Evolutionary conservation across 2,888 invertebrate genomes (phyloP).

Genomic region (Lasius platythorax): DNA sequence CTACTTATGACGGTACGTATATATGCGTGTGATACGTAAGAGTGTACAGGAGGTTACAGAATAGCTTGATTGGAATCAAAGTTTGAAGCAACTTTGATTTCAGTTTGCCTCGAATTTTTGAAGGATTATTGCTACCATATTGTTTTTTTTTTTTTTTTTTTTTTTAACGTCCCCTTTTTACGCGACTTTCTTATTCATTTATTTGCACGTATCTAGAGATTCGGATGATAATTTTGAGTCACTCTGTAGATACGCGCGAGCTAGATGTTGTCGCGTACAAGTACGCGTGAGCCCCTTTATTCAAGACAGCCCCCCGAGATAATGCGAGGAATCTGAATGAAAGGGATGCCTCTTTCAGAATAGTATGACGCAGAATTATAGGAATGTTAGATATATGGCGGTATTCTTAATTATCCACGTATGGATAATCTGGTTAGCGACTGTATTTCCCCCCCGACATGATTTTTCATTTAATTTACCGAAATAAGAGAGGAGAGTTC

Average conservation of each 20-base stretch:
- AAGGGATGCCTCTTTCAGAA: background rate
- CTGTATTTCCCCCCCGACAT: slow-evolving; percentile 8
- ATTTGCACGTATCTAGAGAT: background rate
- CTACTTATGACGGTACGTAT: slow-evolving; percentile 89
- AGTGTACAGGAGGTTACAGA: background rate
- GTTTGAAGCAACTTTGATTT: background rate
- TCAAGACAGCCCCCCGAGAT: slow-evolving; percentile 45
- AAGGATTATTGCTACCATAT: background rate
- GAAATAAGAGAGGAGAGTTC: background rate
- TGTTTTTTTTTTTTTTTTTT: background rate
- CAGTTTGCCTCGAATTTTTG: background rate
- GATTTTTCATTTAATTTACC: slow-evolving; percentile 14
- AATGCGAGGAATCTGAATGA: slow-evolving; percentile 41
- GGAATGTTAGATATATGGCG: background rate
- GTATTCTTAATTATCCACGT: slow-evolving; percentile 13
- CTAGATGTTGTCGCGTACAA: slow-evolving; percentile 47
- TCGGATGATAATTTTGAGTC: background rate
- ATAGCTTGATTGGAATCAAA: background rate
- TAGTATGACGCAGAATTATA: slow-evolving; percentile 36
- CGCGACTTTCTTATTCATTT: background rate
- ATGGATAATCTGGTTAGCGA: slow-evolving; percentile 14
- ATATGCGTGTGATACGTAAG: background rate
- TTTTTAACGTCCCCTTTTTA: background rate
- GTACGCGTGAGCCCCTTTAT: slow-evolving; percentile 58
- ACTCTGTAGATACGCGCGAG: slow-evolving; percentile 15